A percentile compares a stretch with the other conserved stretches of the same genome.
These are phyloP conservation scores for Phymanthus crucifer DNA, from an alignment of 92 coral and sea anemone genomes.

Conservation along the genomic window DNA sequence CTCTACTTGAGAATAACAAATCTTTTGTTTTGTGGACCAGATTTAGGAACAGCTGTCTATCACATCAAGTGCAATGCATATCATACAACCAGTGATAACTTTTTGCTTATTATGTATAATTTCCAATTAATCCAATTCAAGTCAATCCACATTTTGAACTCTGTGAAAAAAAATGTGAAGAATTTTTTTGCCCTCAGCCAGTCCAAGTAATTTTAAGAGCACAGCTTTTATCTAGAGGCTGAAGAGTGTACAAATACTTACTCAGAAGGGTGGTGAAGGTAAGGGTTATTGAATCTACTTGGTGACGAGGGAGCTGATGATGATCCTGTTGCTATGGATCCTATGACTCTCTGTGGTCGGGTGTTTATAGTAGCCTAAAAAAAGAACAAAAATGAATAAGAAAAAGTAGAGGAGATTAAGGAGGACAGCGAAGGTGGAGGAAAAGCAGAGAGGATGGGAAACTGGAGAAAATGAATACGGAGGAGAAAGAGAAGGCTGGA, in stretches of 20 bases:
- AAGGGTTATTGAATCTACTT: conserved; percentile 46
- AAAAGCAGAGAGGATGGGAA: too few species aligned
- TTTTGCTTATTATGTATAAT: too few species aligned
- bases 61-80: too few species aligned
- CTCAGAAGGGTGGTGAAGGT: conserved; percentile 51
- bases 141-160: too few species aligned
- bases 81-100: too few species aligned
- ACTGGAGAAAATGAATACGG: too few species aligned
- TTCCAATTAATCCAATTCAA: too few species aligned
- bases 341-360: conserved; percentile 46
- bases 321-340: conserved; percentile 18
- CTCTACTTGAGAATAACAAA: too few species aligned
- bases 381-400: background rate
- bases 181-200: background rate
- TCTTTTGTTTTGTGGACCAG: too few species aligned
- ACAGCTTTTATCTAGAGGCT: background rate
- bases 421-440: background rate
- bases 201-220: background rate
- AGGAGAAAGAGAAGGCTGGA: too few species aligned
- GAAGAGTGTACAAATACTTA: conserved; percentile 8
- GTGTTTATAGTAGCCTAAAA: conserved; percentile 70
- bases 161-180: too few species aligned
- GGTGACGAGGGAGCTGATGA: conserved; percentile 65
- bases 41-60: too few species aligned
- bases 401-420: background rate